Base-by-base conservation (phyloP, 2,113 vertebrate genomes). In the Cyanistes caeruleus region DNA sequence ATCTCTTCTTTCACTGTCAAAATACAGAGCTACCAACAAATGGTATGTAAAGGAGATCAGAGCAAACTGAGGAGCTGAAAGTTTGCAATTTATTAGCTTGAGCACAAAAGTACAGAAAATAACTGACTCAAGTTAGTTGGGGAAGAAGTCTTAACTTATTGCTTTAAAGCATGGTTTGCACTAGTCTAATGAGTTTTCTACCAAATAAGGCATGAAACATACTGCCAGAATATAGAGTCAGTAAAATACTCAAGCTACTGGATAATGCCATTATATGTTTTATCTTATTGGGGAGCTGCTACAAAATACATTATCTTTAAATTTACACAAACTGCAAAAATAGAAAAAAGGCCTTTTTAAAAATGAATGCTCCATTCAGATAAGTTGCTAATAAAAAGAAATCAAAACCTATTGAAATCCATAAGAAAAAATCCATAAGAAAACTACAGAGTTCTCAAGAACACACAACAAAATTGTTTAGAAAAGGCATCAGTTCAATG, bases 171-270 rank as follows among this genome's bases (percentile, higher is more conserved):
- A 87, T 92, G 92, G 84, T 82, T 96, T 93, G 90, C 90, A 84
- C 91, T 91, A 96, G 96, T 96, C 84, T 98, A 97, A 98, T 98
- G 98, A 98, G 97, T 97, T 98, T 96, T 97, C 87, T 94, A 84
- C 94, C 90, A 97, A 98, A 98, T 98, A 98, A 98, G 95, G 98
- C 97, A 97, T 98, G 95, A 97, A 98, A 95, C 94, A 78, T 95
- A 90, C 96, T 97, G 96, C 89, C 87, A 97, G 97, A 97, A 97
- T 96, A 96, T 93, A 95, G 95, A 98, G 93, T 94, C 95, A 95
- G 93, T 97, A 97, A 97, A 97, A 97, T 95, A 97, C 79, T 76
- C 95, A 97, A 97, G 97, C 97, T 97, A 96, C 73, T 94, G 74
- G 93, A 94, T 95, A 97, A 97, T 97, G 78, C 69, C 88, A 96